Evolutionary conservation across 2,888 invertebrate genomes (phyloP), one percentile per base, ranked within the genome.

Genomic region (Odontothrips loti): DNA sequence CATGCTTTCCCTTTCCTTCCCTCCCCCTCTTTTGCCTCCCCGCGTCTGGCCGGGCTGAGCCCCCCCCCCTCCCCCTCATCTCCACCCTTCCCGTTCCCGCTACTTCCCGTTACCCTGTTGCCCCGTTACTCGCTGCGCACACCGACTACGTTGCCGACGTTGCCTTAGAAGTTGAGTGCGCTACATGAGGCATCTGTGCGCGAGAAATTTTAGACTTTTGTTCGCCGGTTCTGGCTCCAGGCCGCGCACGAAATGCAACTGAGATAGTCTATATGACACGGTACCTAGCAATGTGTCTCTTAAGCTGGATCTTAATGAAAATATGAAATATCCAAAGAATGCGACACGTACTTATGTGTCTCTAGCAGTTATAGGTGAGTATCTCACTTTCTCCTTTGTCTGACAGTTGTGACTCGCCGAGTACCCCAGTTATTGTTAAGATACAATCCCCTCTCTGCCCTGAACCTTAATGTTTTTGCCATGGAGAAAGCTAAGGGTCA

Each of bases 311-410:
- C 27, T 27, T 23, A 75, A 27, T n/a, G 23, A 27, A 75, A 75
- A 75, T 23, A 75, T 75, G 68, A 75, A 12, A 75, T 27, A 75
- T 75, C 27, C 23, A n/a, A 75, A 75, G 68, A 75, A 75, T 75
- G 68, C 68, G 23, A 75, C 68, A 75, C 68, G 68, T 75, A 75
- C 68, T 27, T 27, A 12, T 27, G 68, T 75, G 68, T 27, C 12
- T 23, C 12, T 75, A 75, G 68, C 68, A 12, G 27, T 27, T 27
- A 12, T n/a, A 75, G 68, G 68, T 75, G 12, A 75, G 68, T 12
- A 43, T 6, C 6, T 12, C 27, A 27, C 68, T 75, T 75, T 75
- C 68, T 75, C 68, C 68, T 75, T 10, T 75, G 23, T 75, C 27
- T 75, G 17, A 20, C 58, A 58, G 23, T 27, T 17, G 4, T 6